Evolutionary conservation across 2,797 vertebrate species (phyloP), one percentile per base, ranked within the genome.

Genomic region (Iguana delicatissima): DNA sequence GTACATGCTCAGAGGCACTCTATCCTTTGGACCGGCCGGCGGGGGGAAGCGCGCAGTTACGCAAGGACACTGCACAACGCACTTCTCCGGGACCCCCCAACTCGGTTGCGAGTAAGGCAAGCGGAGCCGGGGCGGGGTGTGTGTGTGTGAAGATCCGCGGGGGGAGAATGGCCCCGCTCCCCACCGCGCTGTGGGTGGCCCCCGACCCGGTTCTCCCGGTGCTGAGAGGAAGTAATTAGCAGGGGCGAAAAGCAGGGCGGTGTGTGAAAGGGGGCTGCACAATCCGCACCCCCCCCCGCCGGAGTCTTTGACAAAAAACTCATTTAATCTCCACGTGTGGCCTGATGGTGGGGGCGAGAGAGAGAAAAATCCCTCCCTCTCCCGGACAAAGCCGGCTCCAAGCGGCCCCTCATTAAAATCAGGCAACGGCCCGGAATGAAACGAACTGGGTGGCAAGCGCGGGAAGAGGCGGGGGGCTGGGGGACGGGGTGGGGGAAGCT

Each of bases 231-330:
- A 16, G 38, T 29, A 29, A 50, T 52, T 50, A 18, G 82, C 26
- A 8, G 13, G 1, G 24, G 14, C 3, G 22, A 3, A 2, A n/a
- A 1, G 80, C 1, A 29, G 57, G n/a, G 42, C 42, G 4, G 2
- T 4, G 42, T 4, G 42, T 46, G 42, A 35, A 2, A 7, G 79
- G 42, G 2, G 32, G 29, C 50, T 14, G 29, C 50, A 80, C 50
- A 77, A 46, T 77, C 74, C 74, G 29, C 12, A n/a, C 35, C 42
- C 3, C 22, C 22, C 29, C 57, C 74, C 72, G 3, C 14, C 24
- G 32, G 9, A 12, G 35, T 12, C 29, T 62, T 0, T 1, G 67
- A 46, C 80, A 83, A 76, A 32, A 26, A 55, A 26, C 38, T 67
- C 80, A 76, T 89, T 84, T 52, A 76, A 3, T 32, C 67, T 6